Evolutionary conservation across 2,113 vertebrate species (phyloP).

Genomic region (Cnemophilus loriae): DNA sequence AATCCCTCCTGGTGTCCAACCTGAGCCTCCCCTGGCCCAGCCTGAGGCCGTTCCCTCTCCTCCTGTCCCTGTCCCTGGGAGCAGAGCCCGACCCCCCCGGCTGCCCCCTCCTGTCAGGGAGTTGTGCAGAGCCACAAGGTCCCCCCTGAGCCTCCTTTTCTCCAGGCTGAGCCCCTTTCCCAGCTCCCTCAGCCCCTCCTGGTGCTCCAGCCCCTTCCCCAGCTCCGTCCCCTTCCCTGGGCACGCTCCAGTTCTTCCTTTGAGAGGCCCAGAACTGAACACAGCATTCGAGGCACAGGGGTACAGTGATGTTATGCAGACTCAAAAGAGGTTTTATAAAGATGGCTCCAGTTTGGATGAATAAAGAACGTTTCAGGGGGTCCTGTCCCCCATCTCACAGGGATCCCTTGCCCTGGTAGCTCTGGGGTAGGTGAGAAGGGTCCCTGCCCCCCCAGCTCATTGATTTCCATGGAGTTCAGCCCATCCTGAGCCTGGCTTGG

Average conservation of each 20-base stretch:
- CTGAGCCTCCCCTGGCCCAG: not conserved
- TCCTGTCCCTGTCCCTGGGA: not conserved
- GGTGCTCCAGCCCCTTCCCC: not conserved
- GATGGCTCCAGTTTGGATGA: not conserved
- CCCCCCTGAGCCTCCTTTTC: not conserved
- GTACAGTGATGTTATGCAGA: rapidly evolving
- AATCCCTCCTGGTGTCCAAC: not conserved
- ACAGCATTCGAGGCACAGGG: not conserved
- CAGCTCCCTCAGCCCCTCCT: not conserved
- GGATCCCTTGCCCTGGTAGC: not conserved
- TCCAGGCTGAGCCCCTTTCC: not conserved
- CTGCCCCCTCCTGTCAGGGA: not conserved
- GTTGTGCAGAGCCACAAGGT: not conserved
- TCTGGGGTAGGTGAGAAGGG: not conserved
- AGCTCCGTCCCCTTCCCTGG: rapidly evolving
- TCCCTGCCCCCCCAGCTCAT: not conserved
- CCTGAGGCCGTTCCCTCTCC: not conserved
- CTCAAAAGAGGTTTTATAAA: not conserved
- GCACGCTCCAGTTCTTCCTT: rapidly evolving
- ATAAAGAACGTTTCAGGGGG: not conserved
- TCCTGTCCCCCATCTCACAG: not conserved
- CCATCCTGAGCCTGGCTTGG: not conserved
- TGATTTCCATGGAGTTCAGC: rapidly evolving
- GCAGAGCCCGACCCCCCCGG: not conserved
- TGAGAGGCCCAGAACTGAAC: not conserved